Evolutionary conservation across 2,888 invertebrate genomes (phyloP).

Genomic region (Sphaerophoria taeniata): DNA sequence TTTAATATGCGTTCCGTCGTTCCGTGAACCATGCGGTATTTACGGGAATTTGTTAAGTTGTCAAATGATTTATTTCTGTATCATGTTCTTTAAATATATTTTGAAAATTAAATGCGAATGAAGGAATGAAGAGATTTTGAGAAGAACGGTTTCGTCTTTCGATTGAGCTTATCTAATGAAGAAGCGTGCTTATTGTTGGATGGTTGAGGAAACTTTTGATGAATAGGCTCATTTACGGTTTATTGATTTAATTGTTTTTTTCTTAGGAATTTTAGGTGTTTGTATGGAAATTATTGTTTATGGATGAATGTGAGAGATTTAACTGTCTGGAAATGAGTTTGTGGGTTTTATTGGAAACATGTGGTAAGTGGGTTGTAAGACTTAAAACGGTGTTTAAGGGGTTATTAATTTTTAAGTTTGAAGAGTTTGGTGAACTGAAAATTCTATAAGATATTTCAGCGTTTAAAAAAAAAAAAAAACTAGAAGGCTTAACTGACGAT

Average conservation of each 20-base stretch:
- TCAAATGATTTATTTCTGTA: slow-evolving; percentile 2
- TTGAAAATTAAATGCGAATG: neutral
- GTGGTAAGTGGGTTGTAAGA: too few relatives aligned
- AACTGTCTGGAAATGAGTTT: too few relatives aligned
- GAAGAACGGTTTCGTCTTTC: neutral
- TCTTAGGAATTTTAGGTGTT: neutral
- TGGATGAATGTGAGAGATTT: too few relatives aligned
- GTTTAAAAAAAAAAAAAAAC: too few relatives aligned
- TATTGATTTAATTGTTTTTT: neutral
- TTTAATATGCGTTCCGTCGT: neutral
- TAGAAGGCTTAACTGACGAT: too few relatives aligned
- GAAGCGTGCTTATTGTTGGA: slow-evolving; percentile 16
- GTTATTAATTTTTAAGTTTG: too few relatives aligned
- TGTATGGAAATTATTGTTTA: too few relatives aligned
- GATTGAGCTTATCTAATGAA: neutral
- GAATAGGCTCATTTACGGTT: slow-evolving; percentile 13
- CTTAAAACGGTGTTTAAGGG: too few relatives aligned
- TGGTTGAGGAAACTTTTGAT: neutral
- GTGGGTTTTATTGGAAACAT: too few relatives aligned
- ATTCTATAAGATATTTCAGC: too few relatives aligned
- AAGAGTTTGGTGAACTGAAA: too few relatives aligned
- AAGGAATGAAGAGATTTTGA: neutral
- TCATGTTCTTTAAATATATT: neutral
- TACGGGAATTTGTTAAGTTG: slow-evolving; percentile 11
- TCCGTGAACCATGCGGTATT: neutral